Conservation (phyloP, 2,888 invertebrate genomes). For the Pachliopta kotzebuea region DNA sequence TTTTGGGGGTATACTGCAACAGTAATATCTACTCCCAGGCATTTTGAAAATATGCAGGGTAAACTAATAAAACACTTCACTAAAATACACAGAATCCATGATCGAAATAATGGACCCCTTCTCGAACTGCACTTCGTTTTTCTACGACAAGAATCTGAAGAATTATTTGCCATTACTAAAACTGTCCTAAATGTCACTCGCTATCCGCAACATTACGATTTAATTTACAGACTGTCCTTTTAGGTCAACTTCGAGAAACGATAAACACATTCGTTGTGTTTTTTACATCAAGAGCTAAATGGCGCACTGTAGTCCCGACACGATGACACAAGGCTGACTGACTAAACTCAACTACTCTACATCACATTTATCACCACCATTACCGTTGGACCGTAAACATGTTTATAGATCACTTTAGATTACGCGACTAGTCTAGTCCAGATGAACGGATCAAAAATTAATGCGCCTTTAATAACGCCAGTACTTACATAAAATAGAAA, state of each 20-base stretch:
- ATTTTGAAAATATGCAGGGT: slow-evolving; percentile 59
- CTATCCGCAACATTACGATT: slow-evolving; percentile 64
- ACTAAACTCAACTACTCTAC: slow-evolving; percentile 43
- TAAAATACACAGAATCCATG: slow-evolving; percentile 64
- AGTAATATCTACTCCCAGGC: slow-evolving; percentile 53
- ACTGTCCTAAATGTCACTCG: slow-evolving; percentile 39
- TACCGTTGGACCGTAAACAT: slow-evolving; percentile 38
- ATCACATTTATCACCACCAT: slow-evolving; percentile 46
- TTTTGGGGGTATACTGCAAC: slow-evolving; percentile 76
- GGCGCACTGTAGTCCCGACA: slow-evolving; percentile 67
- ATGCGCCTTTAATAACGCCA: slow-evolving; percentile 47
- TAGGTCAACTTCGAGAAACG: slow-evolving; percentile 47
- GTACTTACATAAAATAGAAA: slow-evolving; percentile 71
- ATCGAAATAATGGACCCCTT: slow-evolving; percentile 52
- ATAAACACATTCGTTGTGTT: slow-evolving; percentile 62
- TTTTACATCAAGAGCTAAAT: slow-evolving; percentile 57
- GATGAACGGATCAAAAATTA: slow-evolving; percentile 49
- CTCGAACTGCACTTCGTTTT: slow-evolving; percentile 53
- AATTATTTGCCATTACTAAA: slow-evolving; percentile 59
- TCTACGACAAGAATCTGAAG: slow-evolving; percentile 48
- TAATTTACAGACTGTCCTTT: slow-evolving; percentile 45
- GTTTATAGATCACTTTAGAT: slow-evolving; percentile 33
- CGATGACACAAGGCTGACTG: slow-evolving; percentile 68
- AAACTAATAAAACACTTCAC: slow-evolving; percentile 59
- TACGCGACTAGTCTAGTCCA: slow-evolving; percentile 41